These are phyloP conservation scores for Sardinella longiceps DNA, from an alignment of 2,797 vertebrate species.

Conservation along the genomic window DNA sequence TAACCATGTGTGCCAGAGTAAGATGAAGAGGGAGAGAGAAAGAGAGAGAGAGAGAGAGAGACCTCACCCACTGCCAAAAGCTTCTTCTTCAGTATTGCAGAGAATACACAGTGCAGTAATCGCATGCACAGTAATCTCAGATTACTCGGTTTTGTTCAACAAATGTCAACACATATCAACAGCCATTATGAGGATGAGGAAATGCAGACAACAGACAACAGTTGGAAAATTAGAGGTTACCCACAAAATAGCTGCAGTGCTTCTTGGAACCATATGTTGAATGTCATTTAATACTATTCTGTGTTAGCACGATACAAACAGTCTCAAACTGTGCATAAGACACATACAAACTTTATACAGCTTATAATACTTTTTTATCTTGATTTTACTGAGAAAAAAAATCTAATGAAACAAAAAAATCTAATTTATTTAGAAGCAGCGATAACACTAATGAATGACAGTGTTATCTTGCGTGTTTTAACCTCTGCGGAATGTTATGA, in stretches of 20 bases:
- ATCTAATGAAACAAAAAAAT: neutral
- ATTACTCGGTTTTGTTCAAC: slow-evolving; percentile 18
- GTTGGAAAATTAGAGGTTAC: slow-evolving; percentile 28
- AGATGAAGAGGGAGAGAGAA: neutral
- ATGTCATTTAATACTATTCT: slow-evolving; percentile 15
- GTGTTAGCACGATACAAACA: neutral
- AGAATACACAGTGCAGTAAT: neutral
- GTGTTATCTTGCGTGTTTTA: too few relatives aligned
- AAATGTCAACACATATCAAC: slow-evolving; percentile 39
- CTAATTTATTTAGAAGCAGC: neutral
- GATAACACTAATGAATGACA: neutral
- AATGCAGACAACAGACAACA: slow-evolving; percentile 36
- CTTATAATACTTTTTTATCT: neutral
- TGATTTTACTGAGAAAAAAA: neutral
- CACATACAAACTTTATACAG: neutral
- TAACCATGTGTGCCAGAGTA: neutral
- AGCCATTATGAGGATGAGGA: slow-evolving; percentile 29
- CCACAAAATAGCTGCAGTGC: slow-evolving; percentile 35
- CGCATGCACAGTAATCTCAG: slow-evolving; percentile 23
- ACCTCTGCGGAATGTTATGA: neutral
- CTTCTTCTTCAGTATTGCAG: neutral
- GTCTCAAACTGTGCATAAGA: neutral
- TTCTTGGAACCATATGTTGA: slow-evolving; percentile 38
- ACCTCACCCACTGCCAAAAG: neutral
- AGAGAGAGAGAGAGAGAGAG: neutral